Evolutionary conservation across 2,113 vertebrate genomes (phyloP).

Genomic region (Hippoglossus stenolepis): DNA sequence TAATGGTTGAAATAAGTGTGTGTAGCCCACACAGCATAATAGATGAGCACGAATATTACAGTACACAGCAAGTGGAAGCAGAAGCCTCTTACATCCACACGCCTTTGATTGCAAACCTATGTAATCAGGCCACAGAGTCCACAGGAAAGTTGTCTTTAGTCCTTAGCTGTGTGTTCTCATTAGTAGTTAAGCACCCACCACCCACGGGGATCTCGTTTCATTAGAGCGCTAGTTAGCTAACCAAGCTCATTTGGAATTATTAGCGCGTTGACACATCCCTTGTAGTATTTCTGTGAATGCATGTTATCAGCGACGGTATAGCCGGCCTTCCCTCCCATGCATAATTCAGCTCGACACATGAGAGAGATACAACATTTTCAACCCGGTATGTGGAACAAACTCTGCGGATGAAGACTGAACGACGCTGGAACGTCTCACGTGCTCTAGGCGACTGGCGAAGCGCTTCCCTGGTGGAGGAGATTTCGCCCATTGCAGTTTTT

Average conservation of each 20-base stretch:
- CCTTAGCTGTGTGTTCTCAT: slow-evolving; percentile 37
- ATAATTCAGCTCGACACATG: slow-evolving; percentile 43
- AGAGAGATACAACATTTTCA: slow-evolving; percentile 32
- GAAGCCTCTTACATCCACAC: neutral
- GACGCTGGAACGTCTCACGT: slow-evolving; percentile 2
- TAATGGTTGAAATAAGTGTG: neutral
- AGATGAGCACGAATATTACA: neutral
- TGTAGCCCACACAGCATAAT: neutral
- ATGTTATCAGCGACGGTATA: slow-evolving; percentile 1
- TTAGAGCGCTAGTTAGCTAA: slow-evolving; percentile 26
- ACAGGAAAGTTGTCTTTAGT: slow-evolving; percentile 10
- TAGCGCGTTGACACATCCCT: slow-evolving; percentile 16
- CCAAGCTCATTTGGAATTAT: slow-evolving; percentile 44
- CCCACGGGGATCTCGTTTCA: slow-evolving; percentile 34
- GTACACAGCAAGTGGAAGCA: neutral
- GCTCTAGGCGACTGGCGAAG: slow-evolving; percentile 26
- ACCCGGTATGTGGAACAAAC: slow-evolving; percentile 7
- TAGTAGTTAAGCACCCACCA: slow-evolving; percentile 22
- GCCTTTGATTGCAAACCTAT: slow-evolving; percentile 24
- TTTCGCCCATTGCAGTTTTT: slow-evolving; percentile 70
- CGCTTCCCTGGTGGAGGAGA: slow-evolving; percentile 48
- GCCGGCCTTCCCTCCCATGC: slow-evolving; percentile 18
- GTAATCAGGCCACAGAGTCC: slow-evolving; percentile 26
- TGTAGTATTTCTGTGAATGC: neutral
- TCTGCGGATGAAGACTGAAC: neutral